Evolutionary conservation across 2,113 vertebrate species (phyloP).

Genomic region (Atlantisia rogersi): DNA sequence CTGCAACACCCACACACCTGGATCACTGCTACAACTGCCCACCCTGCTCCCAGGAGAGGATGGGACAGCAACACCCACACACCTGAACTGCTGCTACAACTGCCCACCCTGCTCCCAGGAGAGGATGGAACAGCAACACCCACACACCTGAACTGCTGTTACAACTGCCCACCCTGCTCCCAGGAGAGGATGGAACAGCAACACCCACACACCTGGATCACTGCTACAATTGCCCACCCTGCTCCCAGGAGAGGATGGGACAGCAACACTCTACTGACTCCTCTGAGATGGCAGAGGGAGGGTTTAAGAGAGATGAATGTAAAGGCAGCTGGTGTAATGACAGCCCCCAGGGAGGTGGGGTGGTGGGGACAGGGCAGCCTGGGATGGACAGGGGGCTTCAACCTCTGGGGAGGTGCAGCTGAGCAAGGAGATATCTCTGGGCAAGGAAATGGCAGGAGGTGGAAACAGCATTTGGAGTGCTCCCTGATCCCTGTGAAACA

Average conservation of each 20-base stretch:
- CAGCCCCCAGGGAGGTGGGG: background rate
- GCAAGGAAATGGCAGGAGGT: background rate
- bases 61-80: too few species aligned
- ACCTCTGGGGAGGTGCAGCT: background rate
- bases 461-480: background rate
- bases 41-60: background rate
- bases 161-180: background rate
- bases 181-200: too few species aligned
- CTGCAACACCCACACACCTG: fast-evolving
- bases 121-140: fast-evolving
- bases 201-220: fast-evolving
- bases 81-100: too few species aligned
- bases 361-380: background rate
- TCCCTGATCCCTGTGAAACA: background rate
- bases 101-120: background rate
- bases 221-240: background rate
- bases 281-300: background rate
- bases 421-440: background rate
- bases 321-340: background rate
- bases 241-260: background rate
- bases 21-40: background rate
- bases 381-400: background rate
- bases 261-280: background rate
- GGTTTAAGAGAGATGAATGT: background rate
- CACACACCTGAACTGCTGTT: too few species aligned